phyloP scores from a whole-genome alignment of 2,113 vertebrate genomes.

The Pseudois nayaur region DNA sequence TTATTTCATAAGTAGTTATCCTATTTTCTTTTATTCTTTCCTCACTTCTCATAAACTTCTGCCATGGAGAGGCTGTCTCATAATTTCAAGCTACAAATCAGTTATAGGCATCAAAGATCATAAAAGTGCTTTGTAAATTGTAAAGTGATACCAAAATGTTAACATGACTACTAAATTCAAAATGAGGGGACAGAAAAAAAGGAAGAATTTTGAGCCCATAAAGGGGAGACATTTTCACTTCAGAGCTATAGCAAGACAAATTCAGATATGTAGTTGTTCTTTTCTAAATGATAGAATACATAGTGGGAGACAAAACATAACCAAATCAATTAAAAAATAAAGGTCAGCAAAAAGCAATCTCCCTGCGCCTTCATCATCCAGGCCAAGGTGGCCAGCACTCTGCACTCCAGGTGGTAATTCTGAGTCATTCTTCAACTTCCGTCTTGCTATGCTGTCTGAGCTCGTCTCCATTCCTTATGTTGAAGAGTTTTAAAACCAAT shows the following conservation, averaged over 20 bases:
- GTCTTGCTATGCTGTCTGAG: neutral
- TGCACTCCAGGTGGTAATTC: neutral
- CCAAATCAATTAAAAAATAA: neutral
- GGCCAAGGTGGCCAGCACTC: neutral
- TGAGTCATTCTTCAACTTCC: neutral
- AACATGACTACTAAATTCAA: neutral
- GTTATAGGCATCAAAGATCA: neutral
- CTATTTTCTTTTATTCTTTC: neutral
- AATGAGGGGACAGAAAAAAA: neutral
- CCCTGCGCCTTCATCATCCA: neutral
- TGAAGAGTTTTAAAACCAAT: neutral
- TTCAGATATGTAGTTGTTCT: neutral
- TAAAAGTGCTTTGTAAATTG: neutral
- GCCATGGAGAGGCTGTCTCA: neutral
- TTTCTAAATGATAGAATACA: neutral
- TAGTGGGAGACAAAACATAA: neutral
- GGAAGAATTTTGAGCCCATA: neutral
- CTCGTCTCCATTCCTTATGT: neutral
- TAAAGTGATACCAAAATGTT: neutral
- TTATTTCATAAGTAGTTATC: neutral
- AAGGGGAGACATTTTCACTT: neutral
- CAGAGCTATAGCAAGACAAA: neutral
- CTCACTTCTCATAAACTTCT: neutral
- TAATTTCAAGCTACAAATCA: neutral
- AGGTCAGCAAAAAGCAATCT: neutral